Percentiles rank a stretch among this genome's conserved stretches.
Evolutionary conservation across 2,113 vertebrate species (phyloP).

Genomic region (Capra hircus): DNA sequence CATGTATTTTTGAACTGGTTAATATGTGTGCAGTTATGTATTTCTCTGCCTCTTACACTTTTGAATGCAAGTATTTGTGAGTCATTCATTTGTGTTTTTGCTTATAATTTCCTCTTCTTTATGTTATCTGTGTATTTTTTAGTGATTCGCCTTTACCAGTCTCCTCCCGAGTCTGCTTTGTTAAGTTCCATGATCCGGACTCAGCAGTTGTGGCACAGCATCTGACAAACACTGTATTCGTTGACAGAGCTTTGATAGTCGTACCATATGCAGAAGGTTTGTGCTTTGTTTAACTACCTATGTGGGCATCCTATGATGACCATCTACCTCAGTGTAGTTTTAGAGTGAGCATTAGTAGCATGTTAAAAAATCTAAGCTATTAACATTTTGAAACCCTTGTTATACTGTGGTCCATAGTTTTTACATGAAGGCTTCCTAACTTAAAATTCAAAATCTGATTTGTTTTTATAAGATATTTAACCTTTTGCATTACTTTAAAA

Average conservation of each 20-base stretch:
- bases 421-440: neutral
- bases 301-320: slow-evolving; percentile 72
- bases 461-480: slow-evolving; percentile 42
- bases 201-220: slow-evolving; percentile 98
- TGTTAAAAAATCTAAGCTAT: slow-evolving; percentile 42
- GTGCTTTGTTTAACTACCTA: slow-evolving; percentile 84
- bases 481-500: neutral
- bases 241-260: slow-evolving; percentile 99
- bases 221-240: slow-evolving; percentile 99
- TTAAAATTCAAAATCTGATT: slow-evolving; percentile 28
- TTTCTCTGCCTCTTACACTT: neutral
- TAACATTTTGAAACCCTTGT: slow-evolving; percentile 83
- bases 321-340: slow-evolving; percentile 71
- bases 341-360: slow-evolving; percentile 61
- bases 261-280: slow-evolving; percentile 99
- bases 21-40: neutral
- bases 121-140: slow-evolving; percentile 81
- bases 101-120: neutral
- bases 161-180: slow-evolving; percentile 99
- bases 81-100: neutral
- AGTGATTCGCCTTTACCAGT: slow-evolving; percentile 99
- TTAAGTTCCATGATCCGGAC: slow-evolving; percentile 99
- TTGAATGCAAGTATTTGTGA: neutral
- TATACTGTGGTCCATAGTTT: slow-evolving; percentile 79
- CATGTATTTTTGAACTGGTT: neutral